These are phyloP conservation scores for Eptesicus fuscus DNA, from an alignment of 2,113 vertebrate species.

Conservation along the genomic window DNA sequence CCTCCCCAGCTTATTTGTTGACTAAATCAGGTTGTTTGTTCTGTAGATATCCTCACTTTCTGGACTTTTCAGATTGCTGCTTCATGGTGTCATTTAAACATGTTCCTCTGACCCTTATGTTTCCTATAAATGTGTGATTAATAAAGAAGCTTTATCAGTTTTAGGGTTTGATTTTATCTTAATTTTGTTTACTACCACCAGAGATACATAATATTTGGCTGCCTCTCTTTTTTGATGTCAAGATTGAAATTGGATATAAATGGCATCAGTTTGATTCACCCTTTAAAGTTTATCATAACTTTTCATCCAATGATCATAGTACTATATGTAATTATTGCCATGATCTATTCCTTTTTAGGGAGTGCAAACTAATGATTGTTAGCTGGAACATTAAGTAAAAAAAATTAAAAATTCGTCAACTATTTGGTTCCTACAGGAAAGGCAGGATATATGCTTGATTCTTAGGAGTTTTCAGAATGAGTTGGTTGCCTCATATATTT, in stretches of 20 bases:
- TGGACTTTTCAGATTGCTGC: neutral
- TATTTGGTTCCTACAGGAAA: neutral
- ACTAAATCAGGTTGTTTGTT: neutral
- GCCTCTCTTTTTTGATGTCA: neutral
- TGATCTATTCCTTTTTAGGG: neutral
- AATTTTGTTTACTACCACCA: neutral
- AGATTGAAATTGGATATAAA: neutral
- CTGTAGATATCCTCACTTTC: neutral
- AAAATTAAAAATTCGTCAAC: neutral
- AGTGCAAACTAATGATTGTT: neutral
- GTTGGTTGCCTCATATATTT: constrained; percentile 12
- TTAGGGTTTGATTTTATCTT: neutral
- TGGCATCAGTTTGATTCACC: neutral
- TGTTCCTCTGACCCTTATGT: neutral
- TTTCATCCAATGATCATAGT: neutral
- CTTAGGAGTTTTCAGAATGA: neutral
- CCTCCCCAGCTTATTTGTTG: neutral
- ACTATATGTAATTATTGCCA: neutral
- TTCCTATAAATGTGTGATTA: neutral
- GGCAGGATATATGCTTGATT: neutral
- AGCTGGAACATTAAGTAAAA: neutral
- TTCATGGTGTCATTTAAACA: neutral
- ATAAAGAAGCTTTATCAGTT: neutral
- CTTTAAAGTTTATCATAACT: neutral
- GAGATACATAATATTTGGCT: neutral